Evolutionary conservation across 2,888 invertebrate genomes (phyloP).

Genomic region (Altica lythri): DNA sequence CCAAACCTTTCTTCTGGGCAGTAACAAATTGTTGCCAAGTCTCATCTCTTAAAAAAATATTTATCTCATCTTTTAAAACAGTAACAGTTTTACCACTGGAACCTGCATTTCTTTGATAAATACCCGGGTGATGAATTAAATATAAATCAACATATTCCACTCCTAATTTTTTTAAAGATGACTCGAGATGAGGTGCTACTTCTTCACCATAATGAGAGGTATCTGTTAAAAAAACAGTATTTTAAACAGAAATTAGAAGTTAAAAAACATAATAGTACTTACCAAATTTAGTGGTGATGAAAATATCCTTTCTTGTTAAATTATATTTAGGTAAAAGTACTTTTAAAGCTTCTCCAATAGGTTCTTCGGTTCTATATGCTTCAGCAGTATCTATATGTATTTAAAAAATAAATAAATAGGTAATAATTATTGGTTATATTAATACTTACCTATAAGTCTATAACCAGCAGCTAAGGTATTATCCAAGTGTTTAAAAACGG

Average conservation of each 20-base stretch:
- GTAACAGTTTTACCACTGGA: too few species aligned
- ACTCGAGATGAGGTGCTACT: slow-evolving; percentile 60
- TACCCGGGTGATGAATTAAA: slow-evolving; percentile 83
- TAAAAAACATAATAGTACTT: slow-evolving; percentile 41
- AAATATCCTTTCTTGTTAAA: slow-evolving; percentile 72
- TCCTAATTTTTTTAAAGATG: slow-evolving; percentile 66
- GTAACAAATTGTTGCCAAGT: slow-evolving; percentile 73
- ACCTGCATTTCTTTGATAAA: slow-evolving; percentile 58
- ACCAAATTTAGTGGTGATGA: slow-evolving; percentile 83
- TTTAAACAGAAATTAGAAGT: too few species aligned
- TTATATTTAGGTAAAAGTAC: slow-evolving; percentile 69
- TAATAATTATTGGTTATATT: neutral
- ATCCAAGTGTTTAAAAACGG: too few species aligned
- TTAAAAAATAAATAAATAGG: neutral
- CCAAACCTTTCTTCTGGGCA: slow-evolving; percentile 65
- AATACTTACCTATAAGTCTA: slow-evolving; percentile 67
- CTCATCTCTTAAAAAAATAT: slow-evolving; percentile 59
- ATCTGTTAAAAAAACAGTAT: slow-evolving; percentile 11
- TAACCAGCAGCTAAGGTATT: slow-evolving; percentile 70
- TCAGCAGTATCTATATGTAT: slow-evolving; percentile 10
- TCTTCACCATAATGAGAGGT: slow-evolving; percentile 52
- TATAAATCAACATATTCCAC: slow-evolving; percentile 76
- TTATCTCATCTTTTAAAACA: slow-evolving; percentile 57
- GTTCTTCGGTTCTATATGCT: slow-evolving; percentile 71
- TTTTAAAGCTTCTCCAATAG: slow-evolving; percentile 69